A percentile compares a stretch with the other conserved stretches of the same genome.
Conservation (phyloP, 2,113 vertebrate genomes). For the Holacanthus passer region DNA sequence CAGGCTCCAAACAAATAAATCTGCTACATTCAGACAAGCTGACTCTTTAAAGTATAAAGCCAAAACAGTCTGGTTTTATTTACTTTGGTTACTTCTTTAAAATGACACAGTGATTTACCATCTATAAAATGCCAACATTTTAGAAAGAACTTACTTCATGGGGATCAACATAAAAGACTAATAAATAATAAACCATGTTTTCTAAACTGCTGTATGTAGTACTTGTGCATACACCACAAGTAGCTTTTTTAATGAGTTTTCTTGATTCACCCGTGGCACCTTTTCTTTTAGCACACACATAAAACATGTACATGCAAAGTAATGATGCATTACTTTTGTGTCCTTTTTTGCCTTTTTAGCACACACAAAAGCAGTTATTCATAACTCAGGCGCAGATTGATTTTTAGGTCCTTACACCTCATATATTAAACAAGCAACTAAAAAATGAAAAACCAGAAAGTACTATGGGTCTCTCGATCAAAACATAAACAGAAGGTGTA, state of each 20-base stretch:
- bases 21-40: too few species aligned
- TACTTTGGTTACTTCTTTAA: too few species aligned
- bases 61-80: neutral
- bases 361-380: neutral
- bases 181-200: neutral
- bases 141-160: too few species aligned
- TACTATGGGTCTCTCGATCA: too few species aligned
- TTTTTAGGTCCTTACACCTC: too few species aligned
- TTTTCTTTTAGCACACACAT: neutral
- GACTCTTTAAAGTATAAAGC: neutral
- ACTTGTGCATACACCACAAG: neutral
- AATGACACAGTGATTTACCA: neutral
- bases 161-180: neutral
- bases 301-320: neutral
- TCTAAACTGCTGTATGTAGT: neutral
- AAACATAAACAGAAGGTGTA: too few species aligned
- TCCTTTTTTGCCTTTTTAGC: neutral
- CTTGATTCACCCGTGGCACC: neutral
- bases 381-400: neutral
- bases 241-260: neutral
- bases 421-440: neutral
- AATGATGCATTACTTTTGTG: neutral
- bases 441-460: neutral
- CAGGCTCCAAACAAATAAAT: neutral
- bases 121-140: slow-evolving; percentile 4